phyloP scores from a whole-genome alignment of 2,113 vertebrate genomes.

The Chauna torquata region DNA sequence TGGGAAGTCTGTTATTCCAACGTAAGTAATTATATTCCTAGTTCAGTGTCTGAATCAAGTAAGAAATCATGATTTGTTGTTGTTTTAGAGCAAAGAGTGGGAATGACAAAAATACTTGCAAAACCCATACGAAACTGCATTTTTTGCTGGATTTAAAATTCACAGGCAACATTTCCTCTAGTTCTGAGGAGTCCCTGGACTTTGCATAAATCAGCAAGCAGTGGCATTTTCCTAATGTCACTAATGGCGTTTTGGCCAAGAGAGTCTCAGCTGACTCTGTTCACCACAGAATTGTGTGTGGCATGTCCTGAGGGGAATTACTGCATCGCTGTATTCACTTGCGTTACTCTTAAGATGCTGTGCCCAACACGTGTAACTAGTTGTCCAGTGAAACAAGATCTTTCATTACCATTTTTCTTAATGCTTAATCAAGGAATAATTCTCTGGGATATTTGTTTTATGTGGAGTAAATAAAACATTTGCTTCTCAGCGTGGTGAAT shows the following conservation, averaged over 20 bases:
- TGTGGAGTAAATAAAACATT: not conserved
- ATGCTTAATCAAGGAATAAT: not conserved
- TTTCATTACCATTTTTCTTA: not conserved
- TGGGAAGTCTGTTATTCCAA: not conserved
- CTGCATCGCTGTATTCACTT: not conserved
- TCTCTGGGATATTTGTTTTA: not conserved
- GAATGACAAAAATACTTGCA: not conserved
- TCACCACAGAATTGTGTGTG: not conserved
- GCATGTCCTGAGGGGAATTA: not conserved
- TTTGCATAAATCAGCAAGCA: constrained; percentile 29
- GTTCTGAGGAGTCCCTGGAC: not conserved
- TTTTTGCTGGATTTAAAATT: not conserved
- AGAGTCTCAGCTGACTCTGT: not conserved
- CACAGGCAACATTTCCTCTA: not conserved
- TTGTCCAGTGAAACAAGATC: not conserved
- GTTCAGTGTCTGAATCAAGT: not conserved
- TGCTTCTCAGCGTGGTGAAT: not conserved
- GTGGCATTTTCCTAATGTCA: constrained; percentile 55
- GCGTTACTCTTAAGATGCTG: constrained; percentile 26
- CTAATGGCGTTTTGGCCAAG: constrained; percentile 26
- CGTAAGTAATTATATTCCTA: not conserved
- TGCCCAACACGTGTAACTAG: not conserved
- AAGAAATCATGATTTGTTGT: not conserved
- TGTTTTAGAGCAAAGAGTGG: not conserved
- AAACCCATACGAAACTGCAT: not conserved